Conservation (phyloP, 2,113 vertebrate genomes). For the Nesogale talazaci region DNA sequence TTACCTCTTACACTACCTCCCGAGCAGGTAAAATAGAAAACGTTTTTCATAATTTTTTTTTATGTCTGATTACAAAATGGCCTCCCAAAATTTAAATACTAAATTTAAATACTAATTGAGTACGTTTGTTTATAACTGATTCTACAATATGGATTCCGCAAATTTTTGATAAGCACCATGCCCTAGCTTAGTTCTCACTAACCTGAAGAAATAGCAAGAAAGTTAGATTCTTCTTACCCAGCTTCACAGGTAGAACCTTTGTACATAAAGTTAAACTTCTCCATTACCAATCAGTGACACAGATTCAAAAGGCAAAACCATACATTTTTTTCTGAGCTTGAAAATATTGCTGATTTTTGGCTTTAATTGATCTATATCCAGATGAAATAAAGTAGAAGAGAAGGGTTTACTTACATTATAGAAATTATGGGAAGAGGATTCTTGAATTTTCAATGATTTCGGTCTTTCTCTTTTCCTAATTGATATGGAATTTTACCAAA, state of each 20-base stretch:
- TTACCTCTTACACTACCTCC: background rate
- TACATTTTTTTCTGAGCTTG: slow-evolving; percentile 74
- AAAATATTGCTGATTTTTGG: slow-evolving; percentile 70
- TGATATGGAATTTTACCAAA: slow-evolving; percentile 53
- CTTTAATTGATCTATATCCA: slow-evolving; percentile 70
- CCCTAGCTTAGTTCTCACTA: background rate
- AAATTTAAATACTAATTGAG: background rate
- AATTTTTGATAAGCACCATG: background rate
- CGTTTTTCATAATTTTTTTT: background rate
- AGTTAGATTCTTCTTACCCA: slow-evolving; percentile 61
- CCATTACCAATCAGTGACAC: slow-evolving; percentile 73
- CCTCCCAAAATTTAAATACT: background rate
- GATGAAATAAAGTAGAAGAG: slow-evolving; percentile 76
- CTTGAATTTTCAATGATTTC: slow-evolving; percentile 69
- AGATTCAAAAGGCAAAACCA: slow-evolving; percentile 78
- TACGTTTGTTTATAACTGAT: background rate
- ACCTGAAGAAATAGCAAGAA: slow-evolving; percentile 50
- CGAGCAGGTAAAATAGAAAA: background rate
- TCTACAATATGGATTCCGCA: background rate
- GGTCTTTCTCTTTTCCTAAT: slow-evolving; percentile 36
- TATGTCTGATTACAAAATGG: background rate
- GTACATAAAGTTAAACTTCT: slow-evolving; percentile 46
- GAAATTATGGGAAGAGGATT: slow-evolving; percentile 60
- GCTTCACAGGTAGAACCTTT: slow-evolving; percentile 61
- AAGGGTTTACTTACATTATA: slow-evolving; percentile 74